These are phyloP conservation scores for Sminthopsis crassicaudata DNA, from an alignment of 2,113 vertebrate genomes.

Conservation along the genomic window DNA sequence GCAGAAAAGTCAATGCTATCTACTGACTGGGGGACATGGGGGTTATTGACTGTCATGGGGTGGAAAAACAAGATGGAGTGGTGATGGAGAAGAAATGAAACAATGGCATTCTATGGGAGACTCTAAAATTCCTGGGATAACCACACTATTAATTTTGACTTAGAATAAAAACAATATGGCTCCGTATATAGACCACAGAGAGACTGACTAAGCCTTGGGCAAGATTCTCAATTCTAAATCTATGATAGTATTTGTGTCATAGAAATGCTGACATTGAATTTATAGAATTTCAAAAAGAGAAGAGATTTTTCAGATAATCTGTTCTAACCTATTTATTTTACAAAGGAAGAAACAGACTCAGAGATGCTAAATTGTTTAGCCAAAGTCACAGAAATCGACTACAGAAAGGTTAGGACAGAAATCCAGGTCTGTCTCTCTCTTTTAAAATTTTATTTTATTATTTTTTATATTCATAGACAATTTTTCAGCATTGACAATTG, in stretches of 20 bases:
- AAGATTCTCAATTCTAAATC: not conserved
- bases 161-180: not conserved
- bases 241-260: not conserved
- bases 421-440: no score
- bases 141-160: not conserved
- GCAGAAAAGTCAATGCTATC: not conserved
- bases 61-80: not conserved
- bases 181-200: not conserved
- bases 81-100: not conserved
- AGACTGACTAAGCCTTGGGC: not conserved
- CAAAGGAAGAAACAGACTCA: not conserved
- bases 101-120: not conserved
- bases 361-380: not conserved
- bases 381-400: not conserved
- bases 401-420: not conserved
- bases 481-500: no score
- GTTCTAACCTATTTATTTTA: not conserved
- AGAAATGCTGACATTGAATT: not conserved
- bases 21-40: not conserved
- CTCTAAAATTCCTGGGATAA: not conserved
- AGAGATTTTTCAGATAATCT: not conserved
- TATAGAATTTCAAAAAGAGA: slow-evolving; percentile 22
- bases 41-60: not conserved
- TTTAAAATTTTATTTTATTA: no score
- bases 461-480: no score